Evolutionary conservation across 2,888 invertebrate species (phyloP).

Genomic region (Patella depressa): DNA sequence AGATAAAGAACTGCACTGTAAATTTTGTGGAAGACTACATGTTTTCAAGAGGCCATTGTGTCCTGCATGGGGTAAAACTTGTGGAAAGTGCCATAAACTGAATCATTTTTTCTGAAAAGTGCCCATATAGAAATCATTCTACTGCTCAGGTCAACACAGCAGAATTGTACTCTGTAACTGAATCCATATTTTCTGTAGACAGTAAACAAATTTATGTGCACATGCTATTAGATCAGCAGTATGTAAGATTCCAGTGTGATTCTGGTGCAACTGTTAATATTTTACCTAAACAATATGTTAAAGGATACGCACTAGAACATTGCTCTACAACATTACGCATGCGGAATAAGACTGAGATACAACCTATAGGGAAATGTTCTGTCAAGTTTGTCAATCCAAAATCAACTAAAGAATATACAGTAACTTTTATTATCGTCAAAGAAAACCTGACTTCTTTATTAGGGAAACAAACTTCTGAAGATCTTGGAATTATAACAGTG

Average conservation of each 20-base stretch:
- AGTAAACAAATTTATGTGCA: no score
- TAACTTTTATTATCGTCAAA: background rate
- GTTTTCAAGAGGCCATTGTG: conserved; percentile 31
- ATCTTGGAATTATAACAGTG: background rate
- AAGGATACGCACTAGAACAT: background rate
- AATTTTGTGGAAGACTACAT: conserved; percentile 38
- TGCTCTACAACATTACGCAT: background rate
- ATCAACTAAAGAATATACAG: background rate
- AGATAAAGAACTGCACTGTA: conserved; percentile 25
- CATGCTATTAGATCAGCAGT: background rate
- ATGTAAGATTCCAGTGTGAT: conserved; percentile 1
- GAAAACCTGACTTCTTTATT: background rate
- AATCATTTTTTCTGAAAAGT: conserved; percentile 37
- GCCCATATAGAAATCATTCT: conserved; percentile 3
- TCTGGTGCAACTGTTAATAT: conserved; percentile 1
- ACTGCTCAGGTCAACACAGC: background rate
- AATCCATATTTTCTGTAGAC: no score
- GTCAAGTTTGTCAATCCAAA: background rate
- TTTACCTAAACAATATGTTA: background rate
- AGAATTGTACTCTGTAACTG: no score
- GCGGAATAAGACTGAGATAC: background rate
- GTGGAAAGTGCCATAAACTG: conserved; percentile 30
- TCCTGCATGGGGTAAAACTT: conserved; percentile 41
- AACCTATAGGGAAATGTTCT: conserved; percentile 4
- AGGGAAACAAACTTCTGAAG: conserved; percentile 13